Evolutionary conservation across 2,113 vertebrate species (phyloP), one percentile per base, ranked within the genome.

Genomic region (Oenanthe melanoleuca): DNA sequence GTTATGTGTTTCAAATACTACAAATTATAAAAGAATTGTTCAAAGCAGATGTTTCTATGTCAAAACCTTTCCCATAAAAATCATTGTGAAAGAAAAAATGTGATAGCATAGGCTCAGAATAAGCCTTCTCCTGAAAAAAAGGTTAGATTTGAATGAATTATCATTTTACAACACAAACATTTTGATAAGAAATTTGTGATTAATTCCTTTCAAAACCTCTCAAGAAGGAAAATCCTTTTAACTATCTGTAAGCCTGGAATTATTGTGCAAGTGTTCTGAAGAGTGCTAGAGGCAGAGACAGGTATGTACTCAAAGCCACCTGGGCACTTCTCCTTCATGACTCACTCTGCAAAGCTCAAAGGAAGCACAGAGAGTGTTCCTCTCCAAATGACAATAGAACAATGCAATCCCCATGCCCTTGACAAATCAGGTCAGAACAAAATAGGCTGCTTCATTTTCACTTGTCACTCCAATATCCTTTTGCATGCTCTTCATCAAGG

Each of bases 261-360:
- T 61, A 45, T 64, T 81, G 28, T 49, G 57, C 28, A 67, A 88
- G 65, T 34, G 38, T 33, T 14, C 53, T 82, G 66, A 81, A 94
- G 90, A 63, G 80, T 86, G 53, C 80, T 93, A 64, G 83, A 92
- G 60, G 56, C 78, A 95, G 66, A 91, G 78, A 69, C 67, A 92
- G 77, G 84, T 83, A 64, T 45, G 83, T 57, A 33, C 91, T 94
- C 55, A n/a, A 42, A 80, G 59, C 40, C 92, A 91, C 77, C 94
- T 89, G 83, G 61, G 57, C 56, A 23, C 69, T 92, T 91, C 73
- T 80, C 56, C 86, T 78, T 44, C 80, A 2, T 33, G 44, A 15
- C 38, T 88, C 61, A 40, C 23, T 50, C 42, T 33, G 37, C n/a
- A 71, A 74, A 45, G 12, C 77, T 84, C 83, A 61, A 21, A 89